Conservation (phyloP, 2,888 invertebrate species). For the Hecatera dysodea region DNA sequence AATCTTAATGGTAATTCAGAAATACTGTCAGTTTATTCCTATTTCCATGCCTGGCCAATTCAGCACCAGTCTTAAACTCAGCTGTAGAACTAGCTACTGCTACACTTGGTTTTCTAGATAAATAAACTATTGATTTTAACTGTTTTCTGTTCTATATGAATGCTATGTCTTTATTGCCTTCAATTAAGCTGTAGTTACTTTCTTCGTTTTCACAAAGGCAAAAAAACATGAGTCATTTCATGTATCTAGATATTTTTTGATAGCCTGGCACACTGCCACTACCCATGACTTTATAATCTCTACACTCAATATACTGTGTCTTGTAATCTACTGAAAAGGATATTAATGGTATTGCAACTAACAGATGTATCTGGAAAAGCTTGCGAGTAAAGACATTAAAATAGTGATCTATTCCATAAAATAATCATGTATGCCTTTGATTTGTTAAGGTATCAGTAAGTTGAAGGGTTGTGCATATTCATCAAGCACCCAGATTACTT, state of each 20-base stretch:
- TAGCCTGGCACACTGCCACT: slow-evolving; percentile 41
- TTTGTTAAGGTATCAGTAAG: neutral
- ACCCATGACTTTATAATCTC: slow-evolving; percentile 28
- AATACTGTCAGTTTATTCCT: too few species aligned
- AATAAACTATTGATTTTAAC: too few species aligned
- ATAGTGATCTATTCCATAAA: neutral
- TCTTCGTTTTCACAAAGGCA: neutral
- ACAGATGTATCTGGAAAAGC: neutral
- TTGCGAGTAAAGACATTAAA: neutral
- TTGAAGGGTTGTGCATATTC: neutral
- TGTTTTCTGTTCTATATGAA: too few species aligned
- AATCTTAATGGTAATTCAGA: too few species aligned
- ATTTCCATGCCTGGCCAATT: too few species aligned
- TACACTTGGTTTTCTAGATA: too few species aligned
- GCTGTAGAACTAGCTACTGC: too few species aligned
- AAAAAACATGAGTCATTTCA: slow-evolving; percentile 17
- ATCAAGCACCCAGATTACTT: neutral
- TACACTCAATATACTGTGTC: neutral
- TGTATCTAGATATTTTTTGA: neutral
- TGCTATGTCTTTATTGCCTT: too few species aligned
- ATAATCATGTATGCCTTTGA: too few species aligned
- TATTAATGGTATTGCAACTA: too few species aligned
- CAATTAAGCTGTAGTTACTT: neutral
- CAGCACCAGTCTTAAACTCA: too few species aligned
- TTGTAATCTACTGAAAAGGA: too few species aligned